Base-by-base conservation (phyloP, 2,113 vertebrate genomes). In the Hydropotes inermis region DNA sequence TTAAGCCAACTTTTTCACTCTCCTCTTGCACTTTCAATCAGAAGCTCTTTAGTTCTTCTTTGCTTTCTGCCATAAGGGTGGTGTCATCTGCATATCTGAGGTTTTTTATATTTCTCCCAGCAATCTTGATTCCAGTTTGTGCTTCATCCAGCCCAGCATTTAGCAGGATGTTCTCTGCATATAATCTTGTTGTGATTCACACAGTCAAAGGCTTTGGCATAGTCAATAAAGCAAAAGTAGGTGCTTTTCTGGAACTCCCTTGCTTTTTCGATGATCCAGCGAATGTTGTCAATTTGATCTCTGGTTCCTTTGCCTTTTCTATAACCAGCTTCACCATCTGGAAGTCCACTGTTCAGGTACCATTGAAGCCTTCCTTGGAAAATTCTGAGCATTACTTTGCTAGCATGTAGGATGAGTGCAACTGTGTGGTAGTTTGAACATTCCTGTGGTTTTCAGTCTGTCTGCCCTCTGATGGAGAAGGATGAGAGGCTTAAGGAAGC, bases 251-350 rank as follows among this genome's bases (percentile, higher is more conserved):
- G n/a, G n/a, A 70, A 70, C n/a, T 70, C 17, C 12, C 9, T 70
- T 36, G 8, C 64, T 70, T 70, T 70, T 36, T 70, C 2, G 2
- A 11, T 70, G n/a, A 70, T 36, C 64, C n/a, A 36, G 9, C 0
- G 1, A n/a, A 70, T 0, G 0, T 36, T 36, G 64, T 11, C n/a
- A 36, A 11, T 70, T 70, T 70, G 64, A 70, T 70, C 9, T 11
- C 64, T 70, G 64, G 17, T 70, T 70, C 64, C 17, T 70, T n/a
- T 70, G 64, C n/a, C 17, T 21, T 70, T 70, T 70, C 64, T 70
- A 70, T 21, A 70, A 70, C 9, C n/a, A 70, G n/a, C 17, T 36
- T 70, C 17, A 70, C 21, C n/a, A 36, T 36, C n/a, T 36, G n/a
- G 19, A 70, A 70, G 1, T 36, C 36, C 19, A 36, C n/a, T 36